Evolutionary conservation across 1,140 invertebrate genomes (phyloP), one percentile per base, ranked within the genome.

Genomic region (Apis cerana): DNA sequence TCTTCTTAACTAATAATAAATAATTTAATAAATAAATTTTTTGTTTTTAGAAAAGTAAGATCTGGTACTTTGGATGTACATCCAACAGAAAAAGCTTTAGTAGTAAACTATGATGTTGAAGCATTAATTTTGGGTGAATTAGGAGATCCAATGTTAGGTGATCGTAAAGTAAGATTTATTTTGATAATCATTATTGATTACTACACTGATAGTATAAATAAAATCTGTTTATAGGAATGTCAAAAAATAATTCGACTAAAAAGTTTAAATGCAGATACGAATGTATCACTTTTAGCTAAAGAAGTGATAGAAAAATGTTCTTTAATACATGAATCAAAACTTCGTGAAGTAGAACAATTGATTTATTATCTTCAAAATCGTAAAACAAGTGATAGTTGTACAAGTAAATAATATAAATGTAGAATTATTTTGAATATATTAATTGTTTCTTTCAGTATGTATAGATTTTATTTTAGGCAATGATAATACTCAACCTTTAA

Each of bases 331-430:
- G 96, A 96, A 76, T 97, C 97, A 3, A 97, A 98, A 93, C 90
- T 97, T 48, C 95, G 95, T 17, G 98, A 99, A 94, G 97, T 99
- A 9, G 97, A 99, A 92, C 98, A 98, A 91, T 95, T 98, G n/a
- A 96, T 99, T 85, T 97, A 97, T 92, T 99, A 98, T 94, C 94
- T 99, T 50, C 97, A 98, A 93, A 98, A 97, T 93, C 95, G 98
- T 79, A 97, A 97, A 93, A 95, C 95, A 72, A 95, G 94, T 92
- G 91, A 90, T 80, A 89, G 88, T 65, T 88, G 86, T 89, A 88
- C 19, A 83, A 61, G 88, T 85, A 33, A 54, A 56, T 68, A 43
- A 43, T 50, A 0, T 11, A 21, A 23, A 62, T 15, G 27, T 59
- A 17, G 17, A 72, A 52, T 76, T 79, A 17, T 10, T n/a, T 69